phyloP scores from a whole-genome alignment of 2,797 vertebrate genomes.

The Chromis chromis region DNA sequence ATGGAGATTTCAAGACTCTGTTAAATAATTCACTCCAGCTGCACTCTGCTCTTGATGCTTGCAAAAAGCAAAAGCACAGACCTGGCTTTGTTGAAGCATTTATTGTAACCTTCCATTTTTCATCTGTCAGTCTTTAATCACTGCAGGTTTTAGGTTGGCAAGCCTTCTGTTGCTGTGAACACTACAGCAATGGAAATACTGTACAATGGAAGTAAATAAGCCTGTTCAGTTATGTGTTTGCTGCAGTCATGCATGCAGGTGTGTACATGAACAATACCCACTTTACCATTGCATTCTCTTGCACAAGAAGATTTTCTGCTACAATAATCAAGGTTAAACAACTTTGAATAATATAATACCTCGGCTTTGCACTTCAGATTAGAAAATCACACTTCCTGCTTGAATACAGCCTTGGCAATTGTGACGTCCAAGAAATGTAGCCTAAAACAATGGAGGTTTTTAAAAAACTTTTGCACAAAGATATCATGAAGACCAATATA shows the following conservation, averaged over 20 bases:
- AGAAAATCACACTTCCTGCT: conserved; percentile 61
- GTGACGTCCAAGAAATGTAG: conserved; percentile 19
- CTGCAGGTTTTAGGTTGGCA: conserved; percentile 21
- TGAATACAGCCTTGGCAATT: conserved; percentile 36
- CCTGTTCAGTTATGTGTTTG: conserved; percentile 5
- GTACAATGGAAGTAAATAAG: conserved; percentile 12
- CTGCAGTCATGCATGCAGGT: conserved; percentile 16
- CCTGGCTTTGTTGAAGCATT: conserved; percentile 51
- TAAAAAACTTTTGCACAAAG: conserved; percentile 55
- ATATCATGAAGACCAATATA: conserved; percentile 47
- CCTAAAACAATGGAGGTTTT: conserved; percentile 69
- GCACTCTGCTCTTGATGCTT: conserved; percentile 61
- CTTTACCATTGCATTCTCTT: conserved; percentile 25
- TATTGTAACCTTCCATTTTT: conserved; percentile 57
- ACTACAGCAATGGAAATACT: conserved; percentile 25
- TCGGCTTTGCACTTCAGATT: conserved; percentile 60
- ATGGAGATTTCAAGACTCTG: conserved; percentile 73
- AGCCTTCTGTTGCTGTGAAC: conserved; percentile 23
- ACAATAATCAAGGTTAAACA: conserved; percentile 54
- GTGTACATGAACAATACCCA: background rate
- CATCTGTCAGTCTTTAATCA: conserved; percentile 57
- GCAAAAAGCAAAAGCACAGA: conserved; percentile 51
- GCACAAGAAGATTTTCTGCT: conserved; percentile 28
- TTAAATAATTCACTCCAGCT: conserved; percentile 79
- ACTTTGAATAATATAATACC: conserved; percentile 39